These are phyloP conservation scores for Acholoe squamosa DNA, from an alignment of 2,888 invertebrate genomes.

Conservation along the genomic window DNA sequence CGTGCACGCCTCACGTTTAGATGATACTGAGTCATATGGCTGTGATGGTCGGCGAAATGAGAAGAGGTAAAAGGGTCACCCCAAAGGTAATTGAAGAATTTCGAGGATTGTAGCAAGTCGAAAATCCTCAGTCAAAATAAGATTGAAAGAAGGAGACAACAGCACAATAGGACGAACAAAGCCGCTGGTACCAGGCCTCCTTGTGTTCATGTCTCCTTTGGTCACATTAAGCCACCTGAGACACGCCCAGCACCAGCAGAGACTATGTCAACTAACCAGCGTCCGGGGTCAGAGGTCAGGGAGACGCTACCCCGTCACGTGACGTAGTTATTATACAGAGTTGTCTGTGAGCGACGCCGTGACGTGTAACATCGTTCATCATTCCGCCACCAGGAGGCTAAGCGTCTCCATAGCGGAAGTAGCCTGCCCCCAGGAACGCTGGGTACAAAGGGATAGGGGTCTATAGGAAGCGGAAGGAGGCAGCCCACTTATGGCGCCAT, in stretches of 20 bases:
- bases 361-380: not conserved
- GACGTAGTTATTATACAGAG: not conserved
- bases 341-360: not conserved
- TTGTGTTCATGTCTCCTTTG: too few relatives aligned
- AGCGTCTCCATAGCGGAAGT: slow-evolving; percentile 29
- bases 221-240: not conserved
- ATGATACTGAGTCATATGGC: too few relatives aligned
- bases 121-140: too few relatives aligned
- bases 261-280: not conserved
- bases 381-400: not conserved
- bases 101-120: too few relatives aligned
- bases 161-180: too few relatives aligned
- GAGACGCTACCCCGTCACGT: not conserved
- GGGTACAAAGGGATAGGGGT: not conserved
- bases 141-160: too few relatives aligned
- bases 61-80: too few relatives aligned
- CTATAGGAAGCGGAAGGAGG: slow-evolving; percentile 1
- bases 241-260: not conserved
- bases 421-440: not conserved
- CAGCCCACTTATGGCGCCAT: slow-evolving; percentile 3
- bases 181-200: too few relatives aligned
- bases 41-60: too few relatives aligned
- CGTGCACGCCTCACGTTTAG: too few relatives aligned
- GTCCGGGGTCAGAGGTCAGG: slow-evolving; percentile 9
- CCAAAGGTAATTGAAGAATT: too few relatives aligned